Evolutionary conservation across 2,797 vertebrate genomes (phyloP).

Genomic region (Neoniphon sammara): DNA sequence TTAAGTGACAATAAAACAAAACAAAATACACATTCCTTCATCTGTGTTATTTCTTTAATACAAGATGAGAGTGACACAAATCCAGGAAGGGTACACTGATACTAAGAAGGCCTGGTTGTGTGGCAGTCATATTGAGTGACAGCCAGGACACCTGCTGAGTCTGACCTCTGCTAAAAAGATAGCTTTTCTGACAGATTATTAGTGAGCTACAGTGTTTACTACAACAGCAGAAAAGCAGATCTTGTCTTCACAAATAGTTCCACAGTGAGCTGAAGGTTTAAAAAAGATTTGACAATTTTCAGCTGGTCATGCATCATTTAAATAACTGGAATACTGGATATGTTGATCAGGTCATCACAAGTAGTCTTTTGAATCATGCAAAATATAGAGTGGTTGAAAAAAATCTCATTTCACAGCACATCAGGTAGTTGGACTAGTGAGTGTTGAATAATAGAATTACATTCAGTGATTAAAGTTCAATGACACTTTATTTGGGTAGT

Average conservation of each 20-base stretch:
- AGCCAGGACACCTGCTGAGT: constrained; percentile 70
- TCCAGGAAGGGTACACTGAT: constrained; percentile 63
- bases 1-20: constrained; percentile 56
- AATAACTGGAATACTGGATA: constrained; percentile 5
- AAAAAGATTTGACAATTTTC: constrained; percentile 26
- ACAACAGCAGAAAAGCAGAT: constrained; percentile 20
- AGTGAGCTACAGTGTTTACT: constrained; percentile 51
- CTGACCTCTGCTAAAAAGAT: constrained; percentile 69
- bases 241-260: constrained; percentile 30
- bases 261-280: constrained; percentile 18
- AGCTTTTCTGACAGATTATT: constrained; percentile 59
- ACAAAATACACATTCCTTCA: constrained; percentile 69
- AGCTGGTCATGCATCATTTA: constrained; percentile 34
- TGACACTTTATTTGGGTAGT: too few species aligned
- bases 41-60: constrained; percentile 76
- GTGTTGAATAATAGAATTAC: constrained; percentile 40
- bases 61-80: constrained; percentile 67
- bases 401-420: constrained; percentile 9
- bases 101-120: constrained; percentile 48
- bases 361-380: constrained; percentile 19
- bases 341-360: neutral
- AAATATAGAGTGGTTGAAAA: constrained; percentile 12
- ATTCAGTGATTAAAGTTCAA: constrained; percentile 30
- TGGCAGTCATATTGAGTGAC: constrained; percentile 53
- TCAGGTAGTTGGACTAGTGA: constrained; percentile 22